Conservation (phyloP, 1,140 invertebrate genomes). For the Agrilus planipennis region DNA sequence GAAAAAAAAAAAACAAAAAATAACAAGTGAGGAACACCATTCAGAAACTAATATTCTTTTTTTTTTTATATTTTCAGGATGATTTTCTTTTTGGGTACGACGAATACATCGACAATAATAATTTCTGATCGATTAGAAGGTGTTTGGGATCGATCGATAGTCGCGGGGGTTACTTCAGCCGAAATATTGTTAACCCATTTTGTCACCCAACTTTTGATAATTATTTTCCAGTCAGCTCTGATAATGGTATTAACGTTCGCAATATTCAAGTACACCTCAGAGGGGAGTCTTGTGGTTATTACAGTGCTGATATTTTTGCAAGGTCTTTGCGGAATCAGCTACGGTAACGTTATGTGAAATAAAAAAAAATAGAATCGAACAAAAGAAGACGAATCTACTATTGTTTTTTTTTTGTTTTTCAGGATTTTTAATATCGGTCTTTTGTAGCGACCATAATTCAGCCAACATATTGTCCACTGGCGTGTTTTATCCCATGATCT, state of each 20-base stretch:
- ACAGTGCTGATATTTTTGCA: conserved; percentile 29
- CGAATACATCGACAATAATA: conserved; percentile 65
- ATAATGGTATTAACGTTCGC: conserved; percentile 40
- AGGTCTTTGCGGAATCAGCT: conserved; percentile 41
- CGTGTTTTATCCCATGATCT: conserved; percentile 75
- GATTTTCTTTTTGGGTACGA: conserved; percentile 65
- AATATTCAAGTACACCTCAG: conserved; percentile 34
- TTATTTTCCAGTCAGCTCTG: conserved; percentile 44
- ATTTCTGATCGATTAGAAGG: conserved; percentile 72
- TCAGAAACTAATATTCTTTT: background rate
- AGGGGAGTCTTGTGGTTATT: conserved; percentile 33
- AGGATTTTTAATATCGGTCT: conserved; percentile 68
- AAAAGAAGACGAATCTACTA: too few species aligned
- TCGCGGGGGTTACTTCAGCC: conserved; percentile 49
- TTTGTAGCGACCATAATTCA: conserved; percentile 61
- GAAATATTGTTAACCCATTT: conserved; percentile 59
- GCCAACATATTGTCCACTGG: conserved; percentile 77
- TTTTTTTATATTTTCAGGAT: conserved; percentile 42
- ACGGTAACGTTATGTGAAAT: conserved; percentile 21
- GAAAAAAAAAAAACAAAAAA: too few species aligned
- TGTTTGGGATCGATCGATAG: conserved; percentile 59
- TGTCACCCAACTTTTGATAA: conserved; percentile 56
- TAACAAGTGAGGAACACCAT: background rate
- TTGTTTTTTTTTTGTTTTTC: conserved; percentile 12
- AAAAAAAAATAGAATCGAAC: too few species aligned